Evolutionary conservation across 2,797 vertebrate species (phyloP).

Genomic region (Eutrigla gurnardus): DNA sequence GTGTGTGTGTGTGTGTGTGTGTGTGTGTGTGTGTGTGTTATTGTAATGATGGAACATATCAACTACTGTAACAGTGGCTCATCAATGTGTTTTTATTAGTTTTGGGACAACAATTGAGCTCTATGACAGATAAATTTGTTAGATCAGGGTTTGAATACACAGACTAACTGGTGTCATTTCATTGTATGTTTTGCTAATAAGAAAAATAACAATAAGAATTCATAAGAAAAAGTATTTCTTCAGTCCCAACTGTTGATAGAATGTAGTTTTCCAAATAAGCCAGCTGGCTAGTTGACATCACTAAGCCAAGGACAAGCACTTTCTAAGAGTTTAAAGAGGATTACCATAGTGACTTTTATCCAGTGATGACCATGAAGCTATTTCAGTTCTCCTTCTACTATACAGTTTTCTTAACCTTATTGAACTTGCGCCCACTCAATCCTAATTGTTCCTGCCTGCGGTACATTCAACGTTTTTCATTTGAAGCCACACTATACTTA

Average conservation of each 20-base stretch:
- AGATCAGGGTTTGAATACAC: not conserved
- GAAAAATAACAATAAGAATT: not conserved
- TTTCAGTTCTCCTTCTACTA: not conserved
- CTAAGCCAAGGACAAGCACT: not conserved
- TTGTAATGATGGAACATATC: slow-evolving; percentile 13
- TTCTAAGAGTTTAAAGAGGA: not conserved
- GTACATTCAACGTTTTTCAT: not conserved
- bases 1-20: too few relatives aligned
- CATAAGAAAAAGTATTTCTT: not conserved
- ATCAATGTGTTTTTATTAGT: not conserved
- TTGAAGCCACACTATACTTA: slow-evolving; percentile 5
- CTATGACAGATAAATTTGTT: not conserved
- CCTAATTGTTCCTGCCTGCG: slow-evolving; percentile 7
- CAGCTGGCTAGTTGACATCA: not conserved
- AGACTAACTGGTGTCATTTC: not conserved
- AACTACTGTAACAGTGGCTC: not conserved
- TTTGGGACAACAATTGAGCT: not conserved
- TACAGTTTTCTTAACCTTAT: not conserved
- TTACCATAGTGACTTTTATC: not conserved
- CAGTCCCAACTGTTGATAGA: not conserved
- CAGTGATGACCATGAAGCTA: not conserved
- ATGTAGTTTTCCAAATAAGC: not conserved
- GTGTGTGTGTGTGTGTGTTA: not conserved
- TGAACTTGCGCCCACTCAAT: not conserved
- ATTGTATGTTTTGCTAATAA: not conserved